Evolutionary conservation across 2,888 invertebrate genomes (phyloP).

Genomic region (Crematogaster levior): DNA sequence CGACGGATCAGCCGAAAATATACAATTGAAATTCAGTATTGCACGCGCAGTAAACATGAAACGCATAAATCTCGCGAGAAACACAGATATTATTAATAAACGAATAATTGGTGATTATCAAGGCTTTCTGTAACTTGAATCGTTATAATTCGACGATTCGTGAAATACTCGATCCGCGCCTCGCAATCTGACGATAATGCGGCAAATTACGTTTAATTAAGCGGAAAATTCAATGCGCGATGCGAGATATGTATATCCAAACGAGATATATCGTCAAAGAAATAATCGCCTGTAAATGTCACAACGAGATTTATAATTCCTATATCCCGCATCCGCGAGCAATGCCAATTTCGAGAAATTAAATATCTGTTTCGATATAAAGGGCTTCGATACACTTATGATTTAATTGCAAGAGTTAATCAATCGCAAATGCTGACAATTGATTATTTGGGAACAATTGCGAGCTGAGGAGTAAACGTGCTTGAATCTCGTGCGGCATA

Average conservation of each 20-base stretch:
- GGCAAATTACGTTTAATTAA: conserved; percentile 25
- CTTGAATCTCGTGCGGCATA: neutral
- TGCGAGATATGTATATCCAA: neutral
- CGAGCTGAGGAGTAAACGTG: neutral
- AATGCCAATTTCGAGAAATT: neutral
- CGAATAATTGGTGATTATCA: conserved; percentile 12
- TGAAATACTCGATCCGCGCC: neutral
- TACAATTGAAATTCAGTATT: conserved; percentile 24
- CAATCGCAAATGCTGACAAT: neutral
- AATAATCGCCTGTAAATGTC: conserved; percentile 1
- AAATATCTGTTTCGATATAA: neutral
- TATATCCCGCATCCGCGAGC: neutral
- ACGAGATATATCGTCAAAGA: neutral
- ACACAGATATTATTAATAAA: conserved; percentile 18
- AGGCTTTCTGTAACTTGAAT: conserved; percentile 18
- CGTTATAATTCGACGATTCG: conserved; percentile 6
- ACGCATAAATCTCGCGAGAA: conserved; percentile 18
- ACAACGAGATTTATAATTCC: neutral
- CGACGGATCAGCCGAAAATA: conserved; percentile 12
- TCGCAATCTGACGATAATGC: conserved; percentile 5
- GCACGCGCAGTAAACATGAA: neutral
- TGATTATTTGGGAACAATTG: conserved; percentile 1
- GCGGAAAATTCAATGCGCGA: conserved; percentile 3
- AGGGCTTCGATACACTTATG: neutral
- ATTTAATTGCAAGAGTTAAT: conserved; percentile 6